Conservation (phyloP, 2,113 vertebrate species). For the Egretta garzetta region DNA sequence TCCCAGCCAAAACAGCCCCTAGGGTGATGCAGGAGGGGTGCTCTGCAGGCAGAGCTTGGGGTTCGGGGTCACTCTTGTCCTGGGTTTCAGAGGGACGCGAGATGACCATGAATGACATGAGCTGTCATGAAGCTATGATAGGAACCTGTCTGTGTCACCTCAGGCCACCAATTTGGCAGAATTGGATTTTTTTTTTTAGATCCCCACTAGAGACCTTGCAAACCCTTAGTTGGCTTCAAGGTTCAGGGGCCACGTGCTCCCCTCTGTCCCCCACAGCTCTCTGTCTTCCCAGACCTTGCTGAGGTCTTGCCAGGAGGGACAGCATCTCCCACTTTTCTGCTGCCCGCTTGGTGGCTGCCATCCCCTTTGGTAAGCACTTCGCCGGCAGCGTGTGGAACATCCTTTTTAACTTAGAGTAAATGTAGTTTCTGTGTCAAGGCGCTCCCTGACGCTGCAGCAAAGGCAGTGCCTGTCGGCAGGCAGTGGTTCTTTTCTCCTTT, state of each 20-base stretch:
- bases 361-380: not conserved
- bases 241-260: accelerated
- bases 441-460: not conserved
- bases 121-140: not conserved
- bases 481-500: not conserved
- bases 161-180: not conserved
- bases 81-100: accelerated
- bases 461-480: accelerated
- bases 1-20: accelerated
- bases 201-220: not conserved
- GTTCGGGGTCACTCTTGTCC: not conserved
- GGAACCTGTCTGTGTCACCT: not conserved
- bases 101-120: not conserved
- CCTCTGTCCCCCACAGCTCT: accelerated
- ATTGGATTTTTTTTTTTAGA: not conserved
- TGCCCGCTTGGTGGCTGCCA: accelerated
- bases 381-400: not conserved
- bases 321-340: not conserved
- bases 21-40: not conserved
- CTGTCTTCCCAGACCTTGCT: not conserved
- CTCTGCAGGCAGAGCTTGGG: not conserved
- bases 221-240: not conserved
- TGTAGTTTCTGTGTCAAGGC: constrained; percentile 17
- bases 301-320: not conserved
- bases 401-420: constrained; percentile 60